Conservation (phyloP, 2,888 invertebrate species). For the Trichopria drosophilae region DNA sequence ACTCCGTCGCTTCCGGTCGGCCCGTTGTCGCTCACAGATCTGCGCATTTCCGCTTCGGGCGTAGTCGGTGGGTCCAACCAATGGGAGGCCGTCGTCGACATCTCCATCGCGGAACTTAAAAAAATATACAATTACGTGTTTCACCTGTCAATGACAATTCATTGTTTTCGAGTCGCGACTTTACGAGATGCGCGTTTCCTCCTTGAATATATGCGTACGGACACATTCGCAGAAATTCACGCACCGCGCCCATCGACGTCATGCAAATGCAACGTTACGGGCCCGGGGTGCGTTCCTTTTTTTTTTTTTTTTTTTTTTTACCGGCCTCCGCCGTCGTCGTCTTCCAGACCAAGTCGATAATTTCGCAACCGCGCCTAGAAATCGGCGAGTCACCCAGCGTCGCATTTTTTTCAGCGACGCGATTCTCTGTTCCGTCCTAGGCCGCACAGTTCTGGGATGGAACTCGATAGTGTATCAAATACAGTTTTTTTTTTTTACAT, state of each 20-base stretch:
- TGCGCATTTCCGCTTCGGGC: constrained; percentile 51
- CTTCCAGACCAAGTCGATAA: constrained; percentile 11
- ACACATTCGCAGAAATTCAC: constrained; percentile 27
- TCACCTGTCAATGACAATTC: too few species aligned
- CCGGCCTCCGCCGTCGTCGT: constrained; percentile 5
- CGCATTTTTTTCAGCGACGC: too few species aligned
- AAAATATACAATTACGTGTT: neutral
- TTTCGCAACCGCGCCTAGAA: constrained; percentile 10
- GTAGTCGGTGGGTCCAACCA: constrained; percentile 51
- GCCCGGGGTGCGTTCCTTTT: neutral
- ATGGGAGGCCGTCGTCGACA: constrained; percentile 43
- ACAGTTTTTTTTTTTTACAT: too few species aligned
- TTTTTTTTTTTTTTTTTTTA: constrained; percentile 11
- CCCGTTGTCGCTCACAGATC: constrained; percentile 55
- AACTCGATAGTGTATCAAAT: too few species aligned
- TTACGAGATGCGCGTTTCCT: too few species aligned
- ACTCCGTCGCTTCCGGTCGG: constrained; percentile 63
- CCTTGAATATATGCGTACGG: too few species aligned
- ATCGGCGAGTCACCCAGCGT: neutral
- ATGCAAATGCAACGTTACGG: constrained; percentile 12
- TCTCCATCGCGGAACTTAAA: constrained; percentile 53
- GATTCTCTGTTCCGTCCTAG: too few species aligned
- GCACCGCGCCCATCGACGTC: constrained; percentile 24
- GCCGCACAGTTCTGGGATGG: too few species aligned
- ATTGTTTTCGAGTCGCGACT: too few species aligned